Conservation (phyloP, 2,113 vertebrate genomes). For the Pseudolaguvia tuberculata region DNA sequence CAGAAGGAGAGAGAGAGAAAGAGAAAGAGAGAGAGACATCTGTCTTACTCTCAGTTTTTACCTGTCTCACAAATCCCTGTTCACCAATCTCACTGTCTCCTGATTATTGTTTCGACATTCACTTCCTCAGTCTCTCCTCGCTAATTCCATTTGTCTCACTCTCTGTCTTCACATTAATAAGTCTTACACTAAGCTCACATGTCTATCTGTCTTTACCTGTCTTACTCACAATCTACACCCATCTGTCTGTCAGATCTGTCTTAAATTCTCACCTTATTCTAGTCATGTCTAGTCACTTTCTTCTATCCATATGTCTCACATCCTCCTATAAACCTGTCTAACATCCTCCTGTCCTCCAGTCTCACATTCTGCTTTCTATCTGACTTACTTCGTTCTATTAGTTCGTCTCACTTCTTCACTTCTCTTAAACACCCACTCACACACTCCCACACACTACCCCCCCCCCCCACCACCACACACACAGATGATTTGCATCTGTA, state of each 20-base stretch:
- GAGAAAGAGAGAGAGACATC: conserved; percentile 17
- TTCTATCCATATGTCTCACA: no score
- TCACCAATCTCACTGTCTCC: background rate
- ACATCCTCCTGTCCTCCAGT: background rate
- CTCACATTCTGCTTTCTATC: background rate
- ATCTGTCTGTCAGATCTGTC: no score
- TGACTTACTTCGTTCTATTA: background rate
- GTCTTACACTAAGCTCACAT: no score
- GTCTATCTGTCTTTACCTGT: no score
- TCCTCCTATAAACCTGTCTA: background rate
- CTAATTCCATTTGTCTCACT: no score
- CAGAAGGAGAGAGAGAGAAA: conserved; percentile 36
- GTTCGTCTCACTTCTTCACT: background rate
- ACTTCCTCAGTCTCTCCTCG: no score
- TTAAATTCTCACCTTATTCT: no score
- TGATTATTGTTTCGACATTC: no score
- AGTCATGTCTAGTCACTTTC: no score
- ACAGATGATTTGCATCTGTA: background rate
- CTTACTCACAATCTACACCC: no score
- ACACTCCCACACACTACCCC: background rate
- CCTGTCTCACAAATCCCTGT: background rate
- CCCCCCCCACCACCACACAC: no score
- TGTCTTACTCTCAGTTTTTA: background rate
- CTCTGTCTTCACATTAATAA: no score
- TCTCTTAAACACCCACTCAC: background rate